Conservation (phyloP, 2,888 invertebrate species). For the Meghimatium bilineatum region DNA sequence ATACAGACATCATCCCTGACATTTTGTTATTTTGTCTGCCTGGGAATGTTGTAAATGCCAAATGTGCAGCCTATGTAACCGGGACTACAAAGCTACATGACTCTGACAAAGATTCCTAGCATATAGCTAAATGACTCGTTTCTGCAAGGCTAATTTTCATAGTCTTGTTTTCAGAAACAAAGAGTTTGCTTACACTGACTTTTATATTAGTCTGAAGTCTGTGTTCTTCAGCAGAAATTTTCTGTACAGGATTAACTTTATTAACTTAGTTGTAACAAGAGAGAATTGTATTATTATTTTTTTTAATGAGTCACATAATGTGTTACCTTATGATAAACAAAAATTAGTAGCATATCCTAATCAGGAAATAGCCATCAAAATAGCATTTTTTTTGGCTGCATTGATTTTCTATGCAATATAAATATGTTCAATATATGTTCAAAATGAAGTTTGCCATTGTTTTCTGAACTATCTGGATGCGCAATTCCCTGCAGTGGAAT, state of each 20-base stretch:
- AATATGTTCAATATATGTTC: too few species aligned
- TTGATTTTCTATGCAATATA: too few species aligned
- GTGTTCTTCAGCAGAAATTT: not conserved
- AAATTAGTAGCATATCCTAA: too few species aligned
- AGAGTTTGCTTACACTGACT: not conserved
- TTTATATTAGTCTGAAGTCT: not conserved
- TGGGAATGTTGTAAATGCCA: conserved; percentile 25
- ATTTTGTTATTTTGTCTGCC: conserved; percentile 21
- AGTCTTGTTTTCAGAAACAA: not conserved
- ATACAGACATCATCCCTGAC: not conserved
- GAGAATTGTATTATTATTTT: too few species aligned
- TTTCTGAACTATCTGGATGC: too few species aligned
- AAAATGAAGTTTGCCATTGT: too few species aligned
- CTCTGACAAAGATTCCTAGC: not conserved
- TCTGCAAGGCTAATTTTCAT: not conserved
- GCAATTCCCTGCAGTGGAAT: too few species aligned
- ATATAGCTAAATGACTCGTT: not conserved
- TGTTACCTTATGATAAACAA: too few species aligned
- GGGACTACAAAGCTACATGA: not conserved
- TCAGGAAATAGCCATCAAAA: too few species aligned
- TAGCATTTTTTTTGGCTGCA: too few species aligned
- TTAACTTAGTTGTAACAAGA: not conserved
- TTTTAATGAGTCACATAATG: not conserved
- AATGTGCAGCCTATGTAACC: conserved; percentile 10
- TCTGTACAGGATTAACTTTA: not conserved